Percentiles rank a stretch among this genome's conserved stretches.
phyloP scores from a whole-genome alignment of 2,113 vertebrate species.

The Carassius carassius region DNA sequence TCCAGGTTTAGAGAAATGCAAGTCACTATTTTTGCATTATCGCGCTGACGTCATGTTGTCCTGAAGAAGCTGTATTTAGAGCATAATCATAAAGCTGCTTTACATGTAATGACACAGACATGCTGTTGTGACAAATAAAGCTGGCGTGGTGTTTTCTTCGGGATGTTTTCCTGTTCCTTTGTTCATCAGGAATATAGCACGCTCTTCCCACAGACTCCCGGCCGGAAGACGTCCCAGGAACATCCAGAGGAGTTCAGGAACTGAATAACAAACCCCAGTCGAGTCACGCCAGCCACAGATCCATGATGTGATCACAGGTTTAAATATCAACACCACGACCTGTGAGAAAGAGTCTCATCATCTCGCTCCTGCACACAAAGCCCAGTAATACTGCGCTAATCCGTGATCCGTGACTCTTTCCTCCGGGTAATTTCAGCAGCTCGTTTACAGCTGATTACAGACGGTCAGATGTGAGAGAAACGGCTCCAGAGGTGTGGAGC shows the following conservation, averaged over 20 bases:
- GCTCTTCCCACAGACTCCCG: too few relatives aligned
- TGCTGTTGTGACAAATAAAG: background rate
- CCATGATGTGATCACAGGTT: constrained; percentile 30
- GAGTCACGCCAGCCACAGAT: constrained; percentile 1
- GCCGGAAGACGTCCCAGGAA: background rate
- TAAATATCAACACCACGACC: constrained; percentile 34
- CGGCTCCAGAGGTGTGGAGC: background rate
- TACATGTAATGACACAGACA: background rate
- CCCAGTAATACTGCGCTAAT: constrained; percentile 2
- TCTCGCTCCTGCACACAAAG: constrained; percentile 22
- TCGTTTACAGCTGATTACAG: constrained; percentile 24
- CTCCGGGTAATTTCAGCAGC: constrained; percentile 12
- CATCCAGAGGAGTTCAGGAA: constrained; percentile 14
- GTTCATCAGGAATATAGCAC: too few relatives aligned
- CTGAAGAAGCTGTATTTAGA: constrained; percentile 5
- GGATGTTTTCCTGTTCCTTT: background rate
- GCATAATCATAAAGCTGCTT: background rate
- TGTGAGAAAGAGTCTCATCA: constrained; percentile 33
- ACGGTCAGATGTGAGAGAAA: background rate
- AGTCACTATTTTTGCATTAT: too few relatives aligned
- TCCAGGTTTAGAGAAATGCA: too few relatives aligned
- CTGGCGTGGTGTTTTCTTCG: background rate
- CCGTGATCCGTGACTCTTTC: background rate
- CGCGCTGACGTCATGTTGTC: background rate
- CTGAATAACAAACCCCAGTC: background rate